Conservation (phyloP, 1,140 invertebrate species). For the Apis florea region DNA sequence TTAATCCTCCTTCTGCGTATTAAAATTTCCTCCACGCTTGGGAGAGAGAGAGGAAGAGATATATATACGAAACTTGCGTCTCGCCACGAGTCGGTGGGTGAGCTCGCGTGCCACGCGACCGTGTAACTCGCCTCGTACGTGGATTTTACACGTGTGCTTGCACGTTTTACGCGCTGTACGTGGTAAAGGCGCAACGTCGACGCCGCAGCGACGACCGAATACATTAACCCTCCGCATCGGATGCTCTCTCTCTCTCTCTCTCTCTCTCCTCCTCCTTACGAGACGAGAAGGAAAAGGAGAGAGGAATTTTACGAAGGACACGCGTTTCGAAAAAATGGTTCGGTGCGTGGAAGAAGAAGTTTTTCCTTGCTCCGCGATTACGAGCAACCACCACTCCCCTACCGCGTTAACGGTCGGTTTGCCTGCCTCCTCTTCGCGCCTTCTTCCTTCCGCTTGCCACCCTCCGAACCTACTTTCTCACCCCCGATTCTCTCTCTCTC, state of each 20-base stretch:
- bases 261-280: no score
- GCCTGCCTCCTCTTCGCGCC: not conserved
- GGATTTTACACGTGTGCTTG: conserved; percentile 37
- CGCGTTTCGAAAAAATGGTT: no score
- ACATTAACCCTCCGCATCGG: conserved; percentile 45
- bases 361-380: no score
- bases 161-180: conserved; percentile 51
- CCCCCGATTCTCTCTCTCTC: conserved; percentile 5
- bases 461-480: conserved; percentile 11
- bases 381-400: no score
- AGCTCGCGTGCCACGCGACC: conserved; percentile 47
- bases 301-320: no score
- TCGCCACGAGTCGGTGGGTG: not conserved
- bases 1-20: conserved; percentile 16
- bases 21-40: conserved; percentile 5
- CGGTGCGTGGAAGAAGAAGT: no score
- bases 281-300: no score
- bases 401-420: not conserved
- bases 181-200: conserved; percentile 41
- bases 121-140: conserved; percentile 29
- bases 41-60: not conserved
- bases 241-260: not conserved
- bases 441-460: not conserved
- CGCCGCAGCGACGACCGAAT: conserved; percentile 39
- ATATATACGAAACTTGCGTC: not conserved